Conservation (phyloP, 2,113 vertebrate genomes). For the Brachionichthys hirsutus region DNA sequence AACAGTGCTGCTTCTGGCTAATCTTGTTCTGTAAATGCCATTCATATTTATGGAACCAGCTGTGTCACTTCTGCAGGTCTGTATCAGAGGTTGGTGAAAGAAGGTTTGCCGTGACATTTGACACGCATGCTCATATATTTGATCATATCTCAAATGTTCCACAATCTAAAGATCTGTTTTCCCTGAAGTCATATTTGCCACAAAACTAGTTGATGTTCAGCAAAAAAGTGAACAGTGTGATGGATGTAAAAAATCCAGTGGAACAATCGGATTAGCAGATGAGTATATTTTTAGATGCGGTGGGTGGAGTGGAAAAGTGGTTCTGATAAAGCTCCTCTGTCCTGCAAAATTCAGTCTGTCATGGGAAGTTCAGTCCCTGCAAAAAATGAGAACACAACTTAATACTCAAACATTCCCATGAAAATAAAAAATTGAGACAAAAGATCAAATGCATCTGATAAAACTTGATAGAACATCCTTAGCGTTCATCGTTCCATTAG, state of each 20-base stretch:
- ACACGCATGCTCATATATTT: too few species aligned
- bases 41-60: neutral
- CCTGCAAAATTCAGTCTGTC: neutral
- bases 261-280: constrained; percentile 13
- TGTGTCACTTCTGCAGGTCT: constrained; percentile 7
- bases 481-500: too few species aligned
- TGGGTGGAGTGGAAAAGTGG: neutral
- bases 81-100: constrained; percentile 4
- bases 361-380: neutral
- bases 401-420: neutral
- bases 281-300: constrained; percentile 10
- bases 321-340: constrained; percentile 9
- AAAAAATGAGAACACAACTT: neutral
- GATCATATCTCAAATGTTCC: too few species aligned
- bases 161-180: too few species aligned
- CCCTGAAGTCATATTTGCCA: neutral
- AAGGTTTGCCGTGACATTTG: too few species aligned
- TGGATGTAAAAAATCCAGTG: neutral
- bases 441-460: too few species aligned
- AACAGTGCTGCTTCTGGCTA: constrained; percentile 4
- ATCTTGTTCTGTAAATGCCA: constrained; percentile 41
- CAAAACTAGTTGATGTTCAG: neutral
- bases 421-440: neutral
- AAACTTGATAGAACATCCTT: too few species aligned
- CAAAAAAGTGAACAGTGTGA: neutral